Conservation (phyloP, 2,113 vertebrate species). For the Mixornis gularis region DNA sequence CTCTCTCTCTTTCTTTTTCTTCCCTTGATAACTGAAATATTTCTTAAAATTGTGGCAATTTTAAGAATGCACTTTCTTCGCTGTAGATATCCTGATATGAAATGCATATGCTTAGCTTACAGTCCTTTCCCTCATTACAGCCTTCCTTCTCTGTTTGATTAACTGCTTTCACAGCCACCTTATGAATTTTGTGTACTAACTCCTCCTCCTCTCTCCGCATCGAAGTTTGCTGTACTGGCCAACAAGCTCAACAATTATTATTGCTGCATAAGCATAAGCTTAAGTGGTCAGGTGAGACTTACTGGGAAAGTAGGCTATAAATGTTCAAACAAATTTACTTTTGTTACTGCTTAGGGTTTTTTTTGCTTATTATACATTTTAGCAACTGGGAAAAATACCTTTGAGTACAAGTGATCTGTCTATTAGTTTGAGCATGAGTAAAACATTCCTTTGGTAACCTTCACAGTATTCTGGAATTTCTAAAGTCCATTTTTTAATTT, state of each 20-base stretch:
- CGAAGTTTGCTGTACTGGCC: background rate
- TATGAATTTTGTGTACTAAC: background rate
- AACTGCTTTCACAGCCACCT: background rate
- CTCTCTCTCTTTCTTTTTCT: no score
- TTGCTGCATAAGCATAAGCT: background rate
- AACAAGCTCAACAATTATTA: background rate
- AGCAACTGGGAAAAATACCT: background rate
- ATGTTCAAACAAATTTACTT: background rate
- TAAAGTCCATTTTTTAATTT: background rate
- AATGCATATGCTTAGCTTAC: background rate
- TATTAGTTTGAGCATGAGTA: background rate
- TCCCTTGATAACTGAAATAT: background rate
- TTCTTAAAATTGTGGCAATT: background rate
- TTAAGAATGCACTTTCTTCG: background rate
- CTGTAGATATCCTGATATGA: background rate
- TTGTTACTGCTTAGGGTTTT: background rate
- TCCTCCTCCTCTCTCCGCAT: rapidly evolving
- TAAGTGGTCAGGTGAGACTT: background rate
- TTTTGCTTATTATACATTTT: background rate
- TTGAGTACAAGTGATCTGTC: background rate
- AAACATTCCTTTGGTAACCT: background rate
- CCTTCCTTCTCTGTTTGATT: background rate
- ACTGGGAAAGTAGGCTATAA: background rate
- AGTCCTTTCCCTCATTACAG: rapidly evolving
- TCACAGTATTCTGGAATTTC: background rate